A percentile compares a stretch with the other conserved stretches of the same genome.
These are phyloP conservation scores for Vireo altiloquus DNA, from an alignment of 2,113 vertebrate species.

Conservation along the genomic window DNA sequence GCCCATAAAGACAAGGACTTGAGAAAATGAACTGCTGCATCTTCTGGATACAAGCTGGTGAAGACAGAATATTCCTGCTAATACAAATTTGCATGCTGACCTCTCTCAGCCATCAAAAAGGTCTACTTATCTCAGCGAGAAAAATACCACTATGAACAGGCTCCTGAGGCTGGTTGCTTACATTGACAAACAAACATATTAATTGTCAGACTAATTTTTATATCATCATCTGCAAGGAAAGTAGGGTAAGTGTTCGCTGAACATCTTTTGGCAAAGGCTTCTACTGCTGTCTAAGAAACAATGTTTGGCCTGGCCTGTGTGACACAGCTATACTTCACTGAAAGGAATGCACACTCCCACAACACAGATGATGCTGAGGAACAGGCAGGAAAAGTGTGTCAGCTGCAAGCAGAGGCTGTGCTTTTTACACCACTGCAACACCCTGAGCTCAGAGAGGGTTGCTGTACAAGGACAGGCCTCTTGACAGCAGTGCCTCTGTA, in stretches of 20 bases:
- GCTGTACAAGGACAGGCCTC: background rate
- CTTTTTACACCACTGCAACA: background rate
- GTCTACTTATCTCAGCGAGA: background rate
- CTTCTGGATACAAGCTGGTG: background rate
- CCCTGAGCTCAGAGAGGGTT: background rate
- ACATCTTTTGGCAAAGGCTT: background rate
- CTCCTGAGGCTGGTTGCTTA: background rate
- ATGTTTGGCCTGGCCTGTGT: fast-evolving
- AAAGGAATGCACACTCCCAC: background rate
- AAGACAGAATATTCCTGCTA: background rate
- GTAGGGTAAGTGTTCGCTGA: background rate
- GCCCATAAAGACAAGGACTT: background rate
- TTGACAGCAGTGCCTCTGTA: background rate
- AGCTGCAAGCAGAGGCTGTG: background rate
- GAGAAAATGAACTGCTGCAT: background rate
- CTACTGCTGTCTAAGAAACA: background rate
- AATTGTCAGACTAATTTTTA: background rate
- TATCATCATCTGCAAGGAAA: background rate
- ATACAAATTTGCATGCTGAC: background rate
- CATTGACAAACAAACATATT: background rate
- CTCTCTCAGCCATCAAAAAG: background rate
- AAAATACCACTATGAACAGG: background rate
- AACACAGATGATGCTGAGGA: background rate
- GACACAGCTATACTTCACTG: background rate
- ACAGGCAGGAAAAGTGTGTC: background rate